A percentile compares a stretch with the other conserved stretches of the same genome.
Evolutionary conservation across 2,797 vertebrate genomes (phyloP).

Genomic region (Phrynocephalus guinanensis): DNA sequence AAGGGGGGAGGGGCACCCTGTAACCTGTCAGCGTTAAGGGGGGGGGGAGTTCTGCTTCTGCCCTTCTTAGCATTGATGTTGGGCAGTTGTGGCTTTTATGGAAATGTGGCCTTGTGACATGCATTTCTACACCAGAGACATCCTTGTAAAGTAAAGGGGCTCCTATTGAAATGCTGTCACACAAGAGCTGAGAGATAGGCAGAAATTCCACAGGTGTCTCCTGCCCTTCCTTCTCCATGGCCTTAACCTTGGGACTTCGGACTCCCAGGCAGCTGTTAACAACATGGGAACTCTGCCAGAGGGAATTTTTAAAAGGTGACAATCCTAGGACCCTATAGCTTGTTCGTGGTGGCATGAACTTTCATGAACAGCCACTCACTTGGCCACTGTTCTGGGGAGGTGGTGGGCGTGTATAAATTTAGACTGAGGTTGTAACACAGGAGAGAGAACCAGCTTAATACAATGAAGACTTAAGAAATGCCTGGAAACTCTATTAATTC

Average conservation of each 20-base stretch:
- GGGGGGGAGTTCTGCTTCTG: too few relatives aligned
- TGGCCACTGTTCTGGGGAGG: neutral
- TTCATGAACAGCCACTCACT: neutral
- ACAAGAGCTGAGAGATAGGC: neutral
- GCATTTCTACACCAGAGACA: neutral
- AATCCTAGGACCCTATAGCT: neutral
- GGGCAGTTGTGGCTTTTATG: neutral
- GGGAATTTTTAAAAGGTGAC: neutral
- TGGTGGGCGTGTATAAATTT: neutral
- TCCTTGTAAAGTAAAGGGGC: neutral
- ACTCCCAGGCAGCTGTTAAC: neutral
- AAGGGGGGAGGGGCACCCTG: neutral
- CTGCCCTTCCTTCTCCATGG: neutral
- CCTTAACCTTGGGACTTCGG: neutral
- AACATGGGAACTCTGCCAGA: neutral
- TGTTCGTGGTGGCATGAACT: neutral
- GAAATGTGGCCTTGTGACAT: neutral
- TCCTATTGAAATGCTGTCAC: neutral
- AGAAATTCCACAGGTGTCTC: neutral
- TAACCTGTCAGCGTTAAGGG: neutral
- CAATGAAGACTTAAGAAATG: slow-evolving; percentile 12
- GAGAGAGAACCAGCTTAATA: neutral
- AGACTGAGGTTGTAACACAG: neutral
- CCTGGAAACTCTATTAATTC: neutral
- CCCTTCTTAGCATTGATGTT: neutral